These are phyloP conservation scores for Gibbula magus DNA, from an alignment of 2,888 invertebrate genomes.

Conservation along the genomic window DNA sequence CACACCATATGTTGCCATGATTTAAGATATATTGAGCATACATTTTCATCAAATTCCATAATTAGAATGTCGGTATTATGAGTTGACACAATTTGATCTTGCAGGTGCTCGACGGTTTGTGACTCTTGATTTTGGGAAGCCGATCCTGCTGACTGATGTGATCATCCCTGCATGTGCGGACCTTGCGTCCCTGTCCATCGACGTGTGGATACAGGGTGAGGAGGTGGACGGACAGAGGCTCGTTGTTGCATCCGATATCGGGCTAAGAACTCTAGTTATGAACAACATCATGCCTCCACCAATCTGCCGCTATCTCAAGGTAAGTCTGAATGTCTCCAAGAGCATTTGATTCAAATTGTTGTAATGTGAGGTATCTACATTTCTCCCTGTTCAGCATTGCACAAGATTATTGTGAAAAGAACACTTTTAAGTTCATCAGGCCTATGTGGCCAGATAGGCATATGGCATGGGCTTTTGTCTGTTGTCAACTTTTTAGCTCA, in stretches of 20 bases:
- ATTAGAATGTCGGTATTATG: no score
- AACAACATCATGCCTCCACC: constrained; percentile 93
- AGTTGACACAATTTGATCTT: background rate
- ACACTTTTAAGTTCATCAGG: no score
- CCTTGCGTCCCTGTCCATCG: constrained; percentile 87
- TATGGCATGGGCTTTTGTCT: no score
- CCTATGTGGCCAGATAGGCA: no score
- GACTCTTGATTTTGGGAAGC: constrained; percentile 92
- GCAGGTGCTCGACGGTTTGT: constrained; percentile 89
- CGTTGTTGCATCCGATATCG: constrained; percentile 90
- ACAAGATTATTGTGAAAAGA: no score
- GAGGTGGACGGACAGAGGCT: constrained; percentile 89
- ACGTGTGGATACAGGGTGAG: constrained; percentile 91
- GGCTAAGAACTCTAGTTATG: constrained; percentile 88
- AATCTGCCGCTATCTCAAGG: constrained; percentile 91
- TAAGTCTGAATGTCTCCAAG: constrained; percentile 69
- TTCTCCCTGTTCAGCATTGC: no score
- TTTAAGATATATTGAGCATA: no score
- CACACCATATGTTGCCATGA: no score
- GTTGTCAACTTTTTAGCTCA: no score
- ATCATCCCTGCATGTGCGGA: constrained; percentile 76
- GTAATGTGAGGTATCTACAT: no score
- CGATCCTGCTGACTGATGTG: constrained; percentile 89
- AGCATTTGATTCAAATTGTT: no score
- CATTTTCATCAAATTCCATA: no score